Percentiles rank a stretch among this genome's conserved stretches.
phyloP scores from a whole-genome alignment of 2,797 vertebrate genomes.

The Echeneis naucrates region DNA sequence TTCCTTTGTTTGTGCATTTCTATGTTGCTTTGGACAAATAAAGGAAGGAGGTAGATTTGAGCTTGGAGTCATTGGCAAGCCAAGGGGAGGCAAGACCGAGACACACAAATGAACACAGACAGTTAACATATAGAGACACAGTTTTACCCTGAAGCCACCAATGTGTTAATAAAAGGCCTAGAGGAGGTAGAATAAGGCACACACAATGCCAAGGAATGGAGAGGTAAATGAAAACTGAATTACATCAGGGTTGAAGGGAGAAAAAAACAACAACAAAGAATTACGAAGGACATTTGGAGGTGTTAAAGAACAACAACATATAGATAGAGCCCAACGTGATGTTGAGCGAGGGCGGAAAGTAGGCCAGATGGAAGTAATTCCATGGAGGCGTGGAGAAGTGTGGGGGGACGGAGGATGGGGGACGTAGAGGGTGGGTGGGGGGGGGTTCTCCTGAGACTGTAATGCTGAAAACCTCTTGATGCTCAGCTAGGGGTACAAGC shows the following conservation, averaged over 20 bases:
- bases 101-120: constrained; percentile 65
- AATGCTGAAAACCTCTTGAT: constrained; percentile 71
- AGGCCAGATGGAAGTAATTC: constrained; percentile 86
- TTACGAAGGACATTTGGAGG: constrained; percentile 58
- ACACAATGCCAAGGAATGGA: constrained; percentile 25
- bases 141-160: constrained; percentile 51
- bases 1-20: neutral
- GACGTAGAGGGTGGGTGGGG: constrained; percentile 11
- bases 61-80: constrained; percentile 41
- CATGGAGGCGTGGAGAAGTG: constrained; percentile 65
- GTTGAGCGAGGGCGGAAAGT: constrained; percentile 76
- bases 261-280: constrained; percentile 42
- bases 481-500: constrained; percentile 75
- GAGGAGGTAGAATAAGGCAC: constrained; percentile 19
- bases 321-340: constrained; percentile 71
- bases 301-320: constrained; percentile 65
- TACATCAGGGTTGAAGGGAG: constrained; percentile 36
- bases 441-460: constrained; percentile 63
- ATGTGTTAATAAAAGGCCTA: constrained; percentile 50
- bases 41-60: constrained; percentile 3
- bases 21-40: constrained; percentile 18
- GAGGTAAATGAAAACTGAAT: constrained; percentile 46
- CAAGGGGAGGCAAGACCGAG: constrained; percentile 45
- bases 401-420: constrained; percentile 37
- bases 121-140: constrained; percentile 58